phyloP scores from a whole-genome alignment of 2,113 vertebrate genomes.

The Pollachius pollachius region DNA sequence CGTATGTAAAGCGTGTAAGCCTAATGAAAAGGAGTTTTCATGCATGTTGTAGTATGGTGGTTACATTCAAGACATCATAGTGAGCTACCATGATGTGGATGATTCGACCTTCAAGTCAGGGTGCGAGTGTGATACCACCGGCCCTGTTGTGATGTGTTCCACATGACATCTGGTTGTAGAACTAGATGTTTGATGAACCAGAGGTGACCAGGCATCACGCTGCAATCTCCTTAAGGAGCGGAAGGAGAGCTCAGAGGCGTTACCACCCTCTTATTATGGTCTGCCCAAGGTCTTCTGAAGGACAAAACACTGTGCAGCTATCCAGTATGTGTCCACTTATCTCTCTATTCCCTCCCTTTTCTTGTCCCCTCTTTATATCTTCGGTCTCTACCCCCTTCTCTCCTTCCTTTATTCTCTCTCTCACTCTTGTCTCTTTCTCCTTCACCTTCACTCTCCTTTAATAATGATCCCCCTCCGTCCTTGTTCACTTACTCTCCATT shows the following conservation, averaged over 20 bases:
- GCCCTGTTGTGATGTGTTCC: too few relatives aligned
- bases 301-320: slow-evolving; percentile 47
- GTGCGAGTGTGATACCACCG: too few relatives aligned
- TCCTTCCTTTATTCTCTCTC: slow-evolving; percentile 35
- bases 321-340: background rate
- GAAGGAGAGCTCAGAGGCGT: slow-evolving; percentile 22
- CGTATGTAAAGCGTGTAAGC: too few relatives aligned
- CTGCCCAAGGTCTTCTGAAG: slow-evolving; percentile 58
- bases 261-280: slow-evolving; percentile 48
- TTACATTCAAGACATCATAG: too few relatives aligned
- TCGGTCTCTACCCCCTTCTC: slow-evolving; percentile 41
- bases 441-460: slow-evolving; percentile 39
- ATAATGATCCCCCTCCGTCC: too few relatives aligned
- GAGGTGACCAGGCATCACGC: too few relatives aligned
- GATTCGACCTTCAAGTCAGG: too few relatives aligned
- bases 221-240: background rate
- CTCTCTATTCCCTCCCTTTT: slow-evolving; percentile 2
- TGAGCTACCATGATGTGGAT: too few relatives aligned
- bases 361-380: slow-evolving; percentile 22
- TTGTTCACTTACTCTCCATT: slow-evolving; percentile 14
- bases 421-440: slow-evolving; percentile 44
- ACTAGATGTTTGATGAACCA: too few relatives aligned
- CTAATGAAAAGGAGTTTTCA: too few relatives aligned
- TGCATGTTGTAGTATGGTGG: too few relatives aligned
- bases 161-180: too few relatives aligned